These are phyloP conservation scores for Perdita meconis DNA, from an alignment of 2,888 invertebrate genomes.

Conservation along the genomic window DNA sequence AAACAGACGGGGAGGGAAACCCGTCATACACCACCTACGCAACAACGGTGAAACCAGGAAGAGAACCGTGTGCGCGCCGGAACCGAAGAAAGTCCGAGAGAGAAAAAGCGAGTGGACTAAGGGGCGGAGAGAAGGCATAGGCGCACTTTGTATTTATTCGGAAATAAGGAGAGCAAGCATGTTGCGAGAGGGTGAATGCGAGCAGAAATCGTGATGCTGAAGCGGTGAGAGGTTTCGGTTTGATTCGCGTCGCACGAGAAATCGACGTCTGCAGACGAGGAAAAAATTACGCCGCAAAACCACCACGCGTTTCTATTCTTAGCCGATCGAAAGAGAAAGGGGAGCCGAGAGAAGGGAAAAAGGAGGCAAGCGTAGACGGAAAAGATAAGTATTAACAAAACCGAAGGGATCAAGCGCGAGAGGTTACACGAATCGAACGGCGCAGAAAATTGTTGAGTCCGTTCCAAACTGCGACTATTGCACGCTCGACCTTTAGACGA, in stretches of 20 bases:
- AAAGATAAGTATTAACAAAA: conserved; percentile 19
- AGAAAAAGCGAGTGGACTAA: conserved; percentile 17
- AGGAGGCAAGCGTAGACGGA: conserved; percentile 16
- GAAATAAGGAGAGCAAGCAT: background rate
- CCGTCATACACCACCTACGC: conserved; percentile 51
- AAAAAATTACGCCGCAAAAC: conserved; percentile 73
- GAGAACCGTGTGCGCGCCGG: conserved; percentile 30
- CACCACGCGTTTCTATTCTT: conserved; percentile 80
- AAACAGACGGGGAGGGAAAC: conserved; percentile 21
- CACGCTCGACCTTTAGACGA: conserved; percentile 47
- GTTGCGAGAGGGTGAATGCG: background rate
- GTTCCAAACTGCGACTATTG: conserved; percentile 55
- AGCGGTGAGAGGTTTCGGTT: too few species aligned
- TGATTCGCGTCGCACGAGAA: conserved; percentile 23
- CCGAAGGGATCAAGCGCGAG: conserved; percentile 4
- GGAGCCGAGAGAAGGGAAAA: conserved; percentile 27
- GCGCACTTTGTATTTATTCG: conserved; percentile 14
- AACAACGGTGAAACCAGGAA: conserved; percentile 58
- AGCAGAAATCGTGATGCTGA: too few species aligned
- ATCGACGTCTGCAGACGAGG: conserved; percentile 43
- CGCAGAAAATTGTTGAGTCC: conserved; percentile 46
- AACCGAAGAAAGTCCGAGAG: conserved; percentile 8
- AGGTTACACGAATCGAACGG: background rate
- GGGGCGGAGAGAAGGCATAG: conserved; percentile 24
- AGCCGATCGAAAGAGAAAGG: conserved; percentile 64